Percentiles rank a stretch among this genome's conserved stretches.
phyloP scores from a whole-genome alignment of 2,888 invertebrate species.

The Plagodis pulveraria region DNA sequence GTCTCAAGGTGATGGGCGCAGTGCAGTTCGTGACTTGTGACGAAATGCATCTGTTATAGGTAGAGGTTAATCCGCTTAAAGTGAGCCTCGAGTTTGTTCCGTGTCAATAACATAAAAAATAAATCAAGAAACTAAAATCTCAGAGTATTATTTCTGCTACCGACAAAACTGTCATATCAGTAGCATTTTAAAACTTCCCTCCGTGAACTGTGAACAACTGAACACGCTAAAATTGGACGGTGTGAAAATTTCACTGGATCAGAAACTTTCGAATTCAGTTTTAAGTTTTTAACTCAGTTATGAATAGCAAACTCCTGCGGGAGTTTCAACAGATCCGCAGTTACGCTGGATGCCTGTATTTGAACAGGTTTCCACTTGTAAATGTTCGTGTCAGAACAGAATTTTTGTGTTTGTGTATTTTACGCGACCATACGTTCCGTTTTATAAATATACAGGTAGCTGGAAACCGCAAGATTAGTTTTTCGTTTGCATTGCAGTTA shows the following conservation, averaged over 20 bases:
- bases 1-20: no score
- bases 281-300: constrained; percentile 50
- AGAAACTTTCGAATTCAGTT: constrained; percentile 48
- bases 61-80: no score
- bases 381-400: constrained; percentile 9
- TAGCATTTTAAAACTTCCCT: constrained; percentile 17
- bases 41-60: no score
- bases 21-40: no score
- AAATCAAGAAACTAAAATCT: no score
- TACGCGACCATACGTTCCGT: no score
- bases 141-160: background rate
- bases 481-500: no score
- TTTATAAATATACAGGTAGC: no score
- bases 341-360: constrained; percentile 41
- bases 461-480: no score
- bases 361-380: constrained; percentile 41
- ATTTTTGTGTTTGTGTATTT: constrained; percentile 12
- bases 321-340: constrained; percentile 38
- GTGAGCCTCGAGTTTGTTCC: no score
- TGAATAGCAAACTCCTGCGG: constrained; percentile 45
- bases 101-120: no score
- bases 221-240: constrained; percentile 24
- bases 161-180: constrained; percentile 17
- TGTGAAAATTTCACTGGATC: constrained; percentile 38
- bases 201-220: constrained; percentile 15